Base-by-base conservation (phyloP, 2,888 invertebrate species). In the Theretra japonica region DNA sequence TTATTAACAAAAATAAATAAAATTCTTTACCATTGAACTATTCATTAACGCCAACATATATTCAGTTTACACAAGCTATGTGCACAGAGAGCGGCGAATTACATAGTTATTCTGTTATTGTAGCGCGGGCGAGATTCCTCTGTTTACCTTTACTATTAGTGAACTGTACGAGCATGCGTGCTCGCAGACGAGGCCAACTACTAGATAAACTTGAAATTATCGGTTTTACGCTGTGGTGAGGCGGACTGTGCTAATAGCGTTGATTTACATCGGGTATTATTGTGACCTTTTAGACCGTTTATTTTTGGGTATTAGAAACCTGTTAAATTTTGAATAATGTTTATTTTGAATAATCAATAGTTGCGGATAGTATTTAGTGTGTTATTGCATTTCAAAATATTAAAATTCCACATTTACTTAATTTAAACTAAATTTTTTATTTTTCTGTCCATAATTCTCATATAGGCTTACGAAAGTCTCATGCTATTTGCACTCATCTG, bases 101-200 rank as follows among this genome's bases (percentile, higher is more conserved):
- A 48, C 41, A 65, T 23, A 65, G 60, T 23, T 41, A 65, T 48
- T 65, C 48, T 65, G 23, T 65, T 65, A 65, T 65, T 65, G 48
- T 65, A 65, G 41, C 21, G 11, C 41, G 41, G 65, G 65, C 5
- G 23, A 17, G 21, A 33, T 65, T 48, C 21, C 48, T 21, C 48
- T 48, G 65, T 65, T 65, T 65, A 65, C 65, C 48, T 65, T 65
- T 65, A 41, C 48, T 65, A 65, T 65, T 56, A 57, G 53, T 28
- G 56, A 21, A 65, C 23, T 65, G 23, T 65, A 41, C 23, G 65
- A 5, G 15, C 41, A 41, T 23, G 65, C 65, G 23, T 65, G 65
- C 41, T 17, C 41, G 17, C 23, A 15, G 8, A 60, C 68, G 74
- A 68, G 53, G 19, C 33, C 41, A 41, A 41, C 48, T 48, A 7